Evolutionary conservation across 2,888 invertebrate species (phyloP), one percentile per base, ranked within the genome.

Genomic region (Phaedon cochleariae): DNA sequence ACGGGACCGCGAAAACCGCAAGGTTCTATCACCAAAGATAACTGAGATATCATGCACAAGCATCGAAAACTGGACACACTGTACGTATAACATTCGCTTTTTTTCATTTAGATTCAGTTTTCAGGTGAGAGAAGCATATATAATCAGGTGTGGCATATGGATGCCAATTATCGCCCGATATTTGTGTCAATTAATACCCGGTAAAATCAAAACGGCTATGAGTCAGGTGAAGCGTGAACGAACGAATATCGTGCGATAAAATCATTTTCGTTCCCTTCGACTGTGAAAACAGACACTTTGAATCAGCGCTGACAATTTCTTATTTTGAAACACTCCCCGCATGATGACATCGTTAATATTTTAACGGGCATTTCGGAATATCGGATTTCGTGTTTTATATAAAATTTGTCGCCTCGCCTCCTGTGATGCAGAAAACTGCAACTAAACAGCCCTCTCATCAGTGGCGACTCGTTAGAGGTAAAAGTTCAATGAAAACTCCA

Each of bases 371-470:
- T 67, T 64, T 51, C 34, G 57, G 60, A 45, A 67, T 67, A 67
- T 67, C 63, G 55, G 51, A 67, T 67, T 63, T 67, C 67, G 41
- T 67, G 67, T 67, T 67, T 63, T 61, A 65, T 62, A 58, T 62
- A 58, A 65, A 65, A 65, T 65, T 65, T 63, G 63, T 67, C 67
- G 67, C 67, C 67, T 67, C 63, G 46, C 60, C 52, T 60, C 55
- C 46, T 59, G 26, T 59, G 60, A 67, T 60, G 63, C 60, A 63
- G 67, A 67, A 67, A 67, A 67, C 63, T 67, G 67, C 67, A 67
- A 60, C 63, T 67, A 63, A 67, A 63, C 67, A 63, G 60, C 63
- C 52, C 46, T 67, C 63, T 63, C 67, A 60, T 53, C 46, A 60
- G 63, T 59, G 60, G 52, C 41, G 52, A 51, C 60, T 61, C 57